Evolutionary conservation across 2,888 invertebrate genomes (phyloP).

Genomic region (Chorisops tibialis): DNA sequence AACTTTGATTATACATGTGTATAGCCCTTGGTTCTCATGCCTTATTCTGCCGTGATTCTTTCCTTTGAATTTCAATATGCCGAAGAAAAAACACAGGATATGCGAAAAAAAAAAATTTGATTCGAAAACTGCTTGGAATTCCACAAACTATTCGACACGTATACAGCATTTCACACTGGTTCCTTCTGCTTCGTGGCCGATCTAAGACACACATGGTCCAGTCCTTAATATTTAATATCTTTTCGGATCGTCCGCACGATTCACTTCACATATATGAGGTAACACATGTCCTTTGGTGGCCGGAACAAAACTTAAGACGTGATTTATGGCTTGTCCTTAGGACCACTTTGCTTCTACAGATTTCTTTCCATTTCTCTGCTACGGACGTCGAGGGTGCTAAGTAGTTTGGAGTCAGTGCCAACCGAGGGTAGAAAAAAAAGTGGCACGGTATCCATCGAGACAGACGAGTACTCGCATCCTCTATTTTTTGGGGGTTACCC

Average conservation of each 20-base stretch:
- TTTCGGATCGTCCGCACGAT: slow-evolving; percentile 19
- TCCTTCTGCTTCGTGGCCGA: not conserved
- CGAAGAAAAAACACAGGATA: not conserved
- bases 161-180: too few relatives aligned
- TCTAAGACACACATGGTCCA: slow-evolving; percentile 12
- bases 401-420: slow-evolving; percentile 16
- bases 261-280: slow-evolving; percentile 26
- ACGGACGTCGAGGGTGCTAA: slow-evolving; percentile 11
- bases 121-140: slow-evolving; percentile 18
- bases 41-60: too few relatives aligned
- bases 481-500: not conserved
- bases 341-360: slow-evolving; percentile 22
- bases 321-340: slow-evolving; percentile 27
- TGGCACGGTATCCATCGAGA: not conserved
- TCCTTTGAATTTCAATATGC: too few relatives aligned
- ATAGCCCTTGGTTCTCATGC: too few relatives aligned
- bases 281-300: slow-evolving; percentile 25
- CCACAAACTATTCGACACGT: not conserved
- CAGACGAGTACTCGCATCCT: not conserved
- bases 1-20: too few relatives aligned
- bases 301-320: slow-evolving; percentile 18
- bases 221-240: slow-evolving; percentile 24
- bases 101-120: slow-evolving; percentile 6
- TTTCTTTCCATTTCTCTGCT: slow-evolving; percentile 22
- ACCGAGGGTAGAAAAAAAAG: not conserved